A percentile compares a stretch with the other conserved stretches of the same genome.
phyloP scores from a whole-genome alignment of 2,113 vertebrate species.

The Nerophis lumbriciformis region DNA sequence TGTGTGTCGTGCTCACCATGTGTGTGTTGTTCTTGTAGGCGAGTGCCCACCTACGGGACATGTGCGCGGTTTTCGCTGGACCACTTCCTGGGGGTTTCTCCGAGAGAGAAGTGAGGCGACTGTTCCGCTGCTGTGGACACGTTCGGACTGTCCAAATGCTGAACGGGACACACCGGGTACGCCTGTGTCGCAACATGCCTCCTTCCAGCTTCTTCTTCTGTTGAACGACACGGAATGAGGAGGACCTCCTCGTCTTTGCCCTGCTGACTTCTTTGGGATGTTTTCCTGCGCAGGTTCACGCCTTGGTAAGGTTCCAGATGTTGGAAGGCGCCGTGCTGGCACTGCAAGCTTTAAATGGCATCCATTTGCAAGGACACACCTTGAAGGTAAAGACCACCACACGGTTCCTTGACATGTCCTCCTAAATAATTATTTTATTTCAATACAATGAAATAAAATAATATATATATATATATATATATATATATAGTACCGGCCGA shows the following conservation, averaged over 20 bases:
- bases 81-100: slow-evolving; percentile 72
- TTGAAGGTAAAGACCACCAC: slow-evolving; percentile 45
- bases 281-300: slow-evolving; percentile 71
- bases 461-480: no score
- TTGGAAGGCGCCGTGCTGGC: slow-evolving; percentile 83
- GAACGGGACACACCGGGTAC: slow-evolving; percentile 68
- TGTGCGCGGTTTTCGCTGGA: slow-evolving; percentile 81
- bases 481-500: no score
- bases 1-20: background rate
- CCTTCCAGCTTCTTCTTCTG: no score
- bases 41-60: slow-evolving; percentile 65
- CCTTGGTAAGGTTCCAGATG: slow-evolving; percentile 76
- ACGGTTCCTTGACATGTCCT: no score
- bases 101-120: slow-evolving; percentile 64
- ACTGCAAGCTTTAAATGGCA: slow-evolving; percentile 69
- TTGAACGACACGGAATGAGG: no score
- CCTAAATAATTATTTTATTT: no score
- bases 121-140: slow-evolving; percentile 76
- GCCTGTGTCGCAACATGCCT: background rate
- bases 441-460: no score
- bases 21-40: slow-evolving; percentile 54
- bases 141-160: slow-evolving; percentile 70
- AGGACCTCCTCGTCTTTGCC: background rate
- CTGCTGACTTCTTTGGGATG: background rate
- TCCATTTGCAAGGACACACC: slow-evolving; percentile 29